phyloP scores from a whole-genome alignment of 2,113 vertebrate genomes.

The Anser cygnoides region DNA sequence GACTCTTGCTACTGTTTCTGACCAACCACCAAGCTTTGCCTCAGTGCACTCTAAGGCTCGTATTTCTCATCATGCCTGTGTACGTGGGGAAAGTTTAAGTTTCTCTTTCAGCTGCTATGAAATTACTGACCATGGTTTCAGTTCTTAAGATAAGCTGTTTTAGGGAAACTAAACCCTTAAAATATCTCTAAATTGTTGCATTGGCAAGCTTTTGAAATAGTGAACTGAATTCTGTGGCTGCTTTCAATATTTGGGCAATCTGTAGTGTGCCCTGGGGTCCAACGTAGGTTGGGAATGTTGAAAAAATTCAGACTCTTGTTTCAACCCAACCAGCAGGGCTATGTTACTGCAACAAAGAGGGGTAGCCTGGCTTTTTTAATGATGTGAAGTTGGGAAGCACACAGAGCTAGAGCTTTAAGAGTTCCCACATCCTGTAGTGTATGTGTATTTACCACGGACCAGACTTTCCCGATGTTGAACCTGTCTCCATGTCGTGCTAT shows the following conservation, averaged over 20 bases:
- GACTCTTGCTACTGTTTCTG: neutral
- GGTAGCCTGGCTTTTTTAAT: neutral
- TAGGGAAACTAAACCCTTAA: neutral
- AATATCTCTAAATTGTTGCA: neutral
- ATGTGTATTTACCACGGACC: neutral
- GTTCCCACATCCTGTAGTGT: rapidly evolving
- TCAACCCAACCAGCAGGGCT: neutral
- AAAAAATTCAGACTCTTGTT: neutral
- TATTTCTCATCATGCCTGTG: neutral
- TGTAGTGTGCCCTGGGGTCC: neutral
- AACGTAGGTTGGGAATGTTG: rapidly evolving
- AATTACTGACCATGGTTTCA: neutral
- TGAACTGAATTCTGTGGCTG: neutral
- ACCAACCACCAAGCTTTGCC: neutral
- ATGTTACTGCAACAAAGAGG: neutral
- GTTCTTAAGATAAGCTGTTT: neutral
- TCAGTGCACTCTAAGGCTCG: neutral
- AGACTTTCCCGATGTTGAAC: neutral
- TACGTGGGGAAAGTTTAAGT: neutral
- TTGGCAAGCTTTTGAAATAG: neutral
- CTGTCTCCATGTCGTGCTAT: neutral
- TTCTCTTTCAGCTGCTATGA: neutral
- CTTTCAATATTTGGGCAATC: neutral
- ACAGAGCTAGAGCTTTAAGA: neutral
- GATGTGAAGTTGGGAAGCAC: neutral